phyloP scores from a whole-genome alignment of 2,888 invertebrate genomes.

The Pegoplata infirma region DNA sequence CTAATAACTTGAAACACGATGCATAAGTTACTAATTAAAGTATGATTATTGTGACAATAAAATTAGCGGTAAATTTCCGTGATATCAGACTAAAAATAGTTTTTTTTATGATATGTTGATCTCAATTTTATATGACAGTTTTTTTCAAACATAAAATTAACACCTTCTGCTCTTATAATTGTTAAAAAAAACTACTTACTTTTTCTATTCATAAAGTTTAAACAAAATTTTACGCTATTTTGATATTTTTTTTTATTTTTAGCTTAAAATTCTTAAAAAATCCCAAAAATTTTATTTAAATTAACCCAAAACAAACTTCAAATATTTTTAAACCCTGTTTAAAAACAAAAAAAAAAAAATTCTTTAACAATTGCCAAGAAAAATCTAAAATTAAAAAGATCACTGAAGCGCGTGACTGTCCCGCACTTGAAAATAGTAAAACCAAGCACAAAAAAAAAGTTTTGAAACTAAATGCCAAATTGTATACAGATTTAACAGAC shows the following conservation, averaged over 20 bases:
- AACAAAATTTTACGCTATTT: not conserved
- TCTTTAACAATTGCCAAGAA: not conserved
- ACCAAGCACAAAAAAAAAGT: not conserved
- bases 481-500: constrained; percentile 53
- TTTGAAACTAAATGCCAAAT: constrained; percentile 31
- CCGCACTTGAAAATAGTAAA: constrained; percentile 57
- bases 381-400: not conserved
- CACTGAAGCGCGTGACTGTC: constrained; percentile 53
- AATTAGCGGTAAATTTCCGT: not conserved
- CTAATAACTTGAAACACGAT: not conserved
- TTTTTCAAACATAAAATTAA: not conserved
- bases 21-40: constrained; percentile 3
- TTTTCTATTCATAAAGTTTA: too few relatives aligned
- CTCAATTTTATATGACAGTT: not conserved
- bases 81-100: not conserved
- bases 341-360: too few relatives aligned
- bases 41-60: not conserved
- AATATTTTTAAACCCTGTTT: too few relatives aligned
- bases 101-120: not conserved
- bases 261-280: too few relatives aligned
- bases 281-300: too few relatives aligned
- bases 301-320: too few relatives aligned
- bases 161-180: too few relatives aligned
- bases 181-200: too few relatives aligned
- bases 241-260: not conserved